Base-by-base conservation (phyloP, 2,888 invertebrate genomes). In the Polietes domitor region DNA sequence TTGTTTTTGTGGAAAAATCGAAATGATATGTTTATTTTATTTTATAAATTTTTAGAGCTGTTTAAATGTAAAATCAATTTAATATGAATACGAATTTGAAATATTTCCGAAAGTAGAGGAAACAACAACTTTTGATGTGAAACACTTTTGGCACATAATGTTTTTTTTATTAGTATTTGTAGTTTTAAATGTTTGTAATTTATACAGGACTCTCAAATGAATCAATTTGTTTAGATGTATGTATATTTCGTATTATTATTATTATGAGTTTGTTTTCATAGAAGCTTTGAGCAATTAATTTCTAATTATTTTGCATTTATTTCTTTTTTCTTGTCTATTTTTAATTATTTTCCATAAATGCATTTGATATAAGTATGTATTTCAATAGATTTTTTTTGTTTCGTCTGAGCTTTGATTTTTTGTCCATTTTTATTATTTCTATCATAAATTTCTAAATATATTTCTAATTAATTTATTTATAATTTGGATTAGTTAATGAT, bases 221-320 rank as follows among this genome's bases (percentile, higher is more conserved):
- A 61, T 43, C 47, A 26, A 10, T 73, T 32, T 65, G 37, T 65
- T 26, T 72, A 37, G 19, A 53, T 70, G 1, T 74, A 32, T n/a
- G 32, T 32, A 32, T 5, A 37, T 37, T 37, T 37, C n/a, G 37
- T 37, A 7, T 19, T 37, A 21, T 53, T 28, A 71, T 47, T 28
- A 17, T 5, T 63, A 5, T 32, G 32, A n/a, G 50, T 41, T 61
- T 1, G n/a, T 72, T 77, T 65, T 47, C 58, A 15, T 80, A 68
- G 43, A 81, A 84, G 84, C 84, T 81, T 84, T 84, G 80, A 84
- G 84, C 84, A 84, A 37, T 75, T 37, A 43, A 65, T 65, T 63
- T 75, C 10, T 76, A 37, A 53, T 75, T n/a, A 37, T 68, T 75
- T 47, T 41, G 58, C 21, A 58, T 74, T 43, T 41, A 19, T 65